phyloP scores from a whole-genome alignment of 92 coral and sea anemone genomes.

The Hydrozoanthus gracilis region DNA sequence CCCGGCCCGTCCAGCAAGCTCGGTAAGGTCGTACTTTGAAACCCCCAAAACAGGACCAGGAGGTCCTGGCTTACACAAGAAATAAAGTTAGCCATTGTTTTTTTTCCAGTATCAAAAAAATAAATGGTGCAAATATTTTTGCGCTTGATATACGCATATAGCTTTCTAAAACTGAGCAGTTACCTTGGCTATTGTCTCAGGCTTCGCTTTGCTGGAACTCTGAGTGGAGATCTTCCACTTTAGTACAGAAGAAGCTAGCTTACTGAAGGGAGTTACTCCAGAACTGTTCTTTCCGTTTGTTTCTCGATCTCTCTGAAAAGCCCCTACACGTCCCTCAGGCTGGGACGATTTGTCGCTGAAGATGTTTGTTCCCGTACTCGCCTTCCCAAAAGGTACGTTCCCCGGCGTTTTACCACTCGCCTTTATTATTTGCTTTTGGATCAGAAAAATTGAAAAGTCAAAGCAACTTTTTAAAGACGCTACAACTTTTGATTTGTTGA shows the following conservation, averaged over 20 bases:
- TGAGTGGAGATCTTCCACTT: slow-evolving; percentile 35
- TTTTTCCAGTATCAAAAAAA: no score
- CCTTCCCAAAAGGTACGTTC: neutral
- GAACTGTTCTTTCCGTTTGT: neutral
- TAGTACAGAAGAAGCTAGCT: slow-evolving; percentile 27
- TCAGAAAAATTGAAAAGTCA: neutral
- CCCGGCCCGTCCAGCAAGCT: no score
- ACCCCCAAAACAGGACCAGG: no score
- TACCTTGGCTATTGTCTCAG: slow-evolving; percentile 42
- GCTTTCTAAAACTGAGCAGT: neutral
- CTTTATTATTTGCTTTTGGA: neutral
- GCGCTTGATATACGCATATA: no score
- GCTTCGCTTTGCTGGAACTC: neutral
- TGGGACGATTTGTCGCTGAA: neutral
- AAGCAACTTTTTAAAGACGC: no score
- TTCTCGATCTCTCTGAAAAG: neutral
- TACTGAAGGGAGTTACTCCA: neutral
- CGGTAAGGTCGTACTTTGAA: no score
- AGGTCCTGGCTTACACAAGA: no score
- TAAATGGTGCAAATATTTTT: no score
- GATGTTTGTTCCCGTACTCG: neutral
- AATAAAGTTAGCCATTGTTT: no score
- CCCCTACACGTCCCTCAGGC: neutral
- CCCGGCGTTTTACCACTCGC: neutral
- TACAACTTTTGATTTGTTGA: no score